Base-by-base conservation (phyloP, 2,888 invertebrate species). In the Pristionchus japonicus region DNA sequence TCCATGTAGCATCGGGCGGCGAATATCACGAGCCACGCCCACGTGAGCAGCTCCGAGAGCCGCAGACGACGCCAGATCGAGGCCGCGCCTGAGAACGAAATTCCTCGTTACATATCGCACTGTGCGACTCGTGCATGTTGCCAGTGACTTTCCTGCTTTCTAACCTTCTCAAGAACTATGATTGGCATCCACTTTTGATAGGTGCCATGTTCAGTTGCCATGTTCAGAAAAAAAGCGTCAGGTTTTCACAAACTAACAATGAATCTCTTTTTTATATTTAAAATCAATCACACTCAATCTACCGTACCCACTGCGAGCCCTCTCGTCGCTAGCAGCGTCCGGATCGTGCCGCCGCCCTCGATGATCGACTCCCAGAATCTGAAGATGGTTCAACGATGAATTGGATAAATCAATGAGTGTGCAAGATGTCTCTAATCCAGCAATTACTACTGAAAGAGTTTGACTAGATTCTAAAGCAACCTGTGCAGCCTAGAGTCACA, bases 11-110 rank as follows among this genome's bases (percentile, higher is more conserved):
- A 91, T 90, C 95, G 95, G 17, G 95, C 92, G 17, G 93, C 87
- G 89, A 96, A 95, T 90, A 95, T 93, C 57, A 95, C 93, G 47
- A 95, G 89, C 96, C 96, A 96, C 91, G 95, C 95, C 43, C 95
- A 93, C 9, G 96, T 94, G 88, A 96, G 94, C 91, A 96, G 95
- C 23, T 95, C 93, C 11, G 96, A 95, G 13, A 96, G 92, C 91
- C 95, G 94, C 11, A 95, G 92, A 23, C 95, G 94, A 82, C 95
- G 94, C 95, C 95, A 95, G 61, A 95, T 88, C 15, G 89, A 89
- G 3, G 91, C 90, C 13, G 88, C 88, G 9, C 93, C 92, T 90
- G 47, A 34, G 17, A 23, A 67, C 47, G 37, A 20, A 80, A 43
- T 40, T 34, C 43, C 43, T 43, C 43, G 43, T 43, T 43, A n/a